phyloP scores from a whole-genome alignment of 1,140 invertebrate species.

The Hylaeus volcanicus region DNA sequence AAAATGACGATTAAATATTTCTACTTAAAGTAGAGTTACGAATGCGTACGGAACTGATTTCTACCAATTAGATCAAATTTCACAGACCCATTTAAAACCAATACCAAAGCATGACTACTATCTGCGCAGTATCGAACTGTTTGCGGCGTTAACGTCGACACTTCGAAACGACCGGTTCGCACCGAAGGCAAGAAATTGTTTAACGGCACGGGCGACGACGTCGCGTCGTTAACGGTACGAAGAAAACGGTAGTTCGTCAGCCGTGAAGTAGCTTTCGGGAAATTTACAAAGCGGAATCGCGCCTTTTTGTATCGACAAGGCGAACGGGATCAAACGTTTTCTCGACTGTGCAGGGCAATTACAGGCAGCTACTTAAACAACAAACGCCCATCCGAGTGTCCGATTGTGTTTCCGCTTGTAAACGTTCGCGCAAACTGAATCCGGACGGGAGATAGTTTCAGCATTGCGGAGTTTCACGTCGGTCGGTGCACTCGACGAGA shows the following conservation, averaged over 20 bases:
- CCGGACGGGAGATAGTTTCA: background rate
- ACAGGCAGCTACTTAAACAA: slow-evolving; percentile 38
- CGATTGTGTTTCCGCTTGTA: slow-evolving; percentile 29
- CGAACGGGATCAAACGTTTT: slow-evolving; percentile 33
- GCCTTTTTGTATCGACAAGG: slow-evolving; percentile 22
- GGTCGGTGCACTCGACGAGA: background rate
- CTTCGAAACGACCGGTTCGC: too few relatives aligned
- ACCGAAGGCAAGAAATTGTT: background rate
- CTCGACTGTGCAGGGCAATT: slow-evolving; percentile 25
- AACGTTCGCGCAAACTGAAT: slow-evolving; percentile 23
- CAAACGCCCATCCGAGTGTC: slow-evolving; percentile 18
- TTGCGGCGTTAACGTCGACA: too few relatives aligned
- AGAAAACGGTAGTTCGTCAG: background rate
- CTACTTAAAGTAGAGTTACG: too few relatives aligned
- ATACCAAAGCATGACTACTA: too few relatives aligned
- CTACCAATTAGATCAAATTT: too few relatives aligned
- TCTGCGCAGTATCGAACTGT: too few relatives aligned
- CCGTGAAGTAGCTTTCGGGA: background rate
- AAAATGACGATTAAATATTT: too few relatives aligned
- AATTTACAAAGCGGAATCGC: background rate
- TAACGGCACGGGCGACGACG: too few relatives aligned
- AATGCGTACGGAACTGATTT: too few relatives aligned
- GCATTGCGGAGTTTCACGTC: background rate
- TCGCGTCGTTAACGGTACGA: background rate
- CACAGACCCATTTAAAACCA: too few relatives aligned